Conservation (phyloP, 2,888 invertebrate genomes). For the Limnephilus lunatus region DNA sequence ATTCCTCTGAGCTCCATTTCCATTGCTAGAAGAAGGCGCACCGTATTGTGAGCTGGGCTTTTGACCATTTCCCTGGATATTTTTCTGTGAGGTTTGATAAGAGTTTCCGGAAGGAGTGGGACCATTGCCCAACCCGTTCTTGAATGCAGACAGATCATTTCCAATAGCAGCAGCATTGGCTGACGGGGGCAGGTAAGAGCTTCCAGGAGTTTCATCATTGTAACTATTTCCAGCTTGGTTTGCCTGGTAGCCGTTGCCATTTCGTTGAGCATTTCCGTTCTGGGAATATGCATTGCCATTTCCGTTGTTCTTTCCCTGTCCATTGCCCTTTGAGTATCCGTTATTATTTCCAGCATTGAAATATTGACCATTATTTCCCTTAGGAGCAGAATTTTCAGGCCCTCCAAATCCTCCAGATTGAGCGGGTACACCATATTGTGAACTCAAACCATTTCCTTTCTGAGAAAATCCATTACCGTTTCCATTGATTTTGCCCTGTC, state of each 20-base stretch:
- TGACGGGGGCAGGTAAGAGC: conserved; percentile 46
- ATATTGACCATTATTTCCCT: conserved; percentile 66
- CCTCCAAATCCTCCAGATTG: conserved; percentile 68
- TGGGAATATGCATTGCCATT: conserved; percentile 61
- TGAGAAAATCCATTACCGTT: conserved; percentile 62
- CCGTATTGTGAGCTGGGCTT: conserved; percentile 52
- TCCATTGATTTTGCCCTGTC: conserved; percentile 71
- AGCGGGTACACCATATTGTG: conserved; percentile 52
- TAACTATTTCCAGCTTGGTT: conserved; percentile 49
- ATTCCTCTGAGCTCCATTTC: conserved; percentile 1
- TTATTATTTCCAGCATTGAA: conserved; percentile 6
- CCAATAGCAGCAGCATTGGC: conserved; percentile 55
- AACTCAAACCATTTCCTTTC: conserved; percentile 59
- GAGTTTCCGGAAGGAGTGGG: conserved; percentile 29
- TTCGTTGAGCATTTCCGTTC: conserved; percentile 60
- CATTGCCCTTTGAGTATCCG: conserved; percentile 60
- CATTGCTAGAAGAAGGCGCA: conserved; percentile 25
- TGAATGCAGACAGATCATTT: conserved; percentile 55
- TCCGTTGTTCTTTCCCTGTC: conserved; percentile 74
- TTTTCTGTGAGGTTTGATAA: conserved; percentile 47
- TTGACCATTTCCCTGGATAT: conserved; percentile 41
- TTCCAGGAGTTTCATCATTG: conserved; percentile 2
- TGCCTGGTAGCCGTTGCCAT: conserved; percentile 27
- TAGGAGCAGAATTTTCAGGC: not conserved
- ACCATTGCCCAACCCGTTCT: conserved; percentile 55